These are phyloP conservation scores for Falco berigora DNA, from an alignment of 2,797 vertebrate genomes.

Conservation along the genomic window DNA sequence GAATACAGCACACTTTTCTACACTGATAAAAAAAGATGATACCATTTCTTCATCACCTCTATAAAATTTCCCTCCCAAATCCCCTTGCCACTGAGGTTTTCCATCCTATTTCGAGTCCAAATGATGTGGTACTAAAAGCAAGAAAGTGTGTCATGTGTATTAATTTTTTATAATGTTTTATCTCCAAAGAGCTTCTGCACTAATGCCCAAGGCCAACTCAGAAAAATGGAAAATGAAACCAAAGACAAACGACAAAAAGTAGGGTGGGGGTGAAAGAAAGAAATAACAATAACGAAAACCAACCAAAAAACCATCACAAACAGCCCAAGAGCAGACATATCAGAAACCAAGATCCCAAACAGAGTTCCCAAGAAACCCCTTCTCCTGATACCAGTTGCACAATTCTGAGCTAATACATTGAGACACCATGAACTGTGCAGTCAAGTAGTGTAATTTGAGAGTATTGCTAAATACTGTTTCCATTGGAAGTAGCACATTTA, in stretches of 20 bases:
- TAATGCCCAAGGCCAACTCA: background rate
- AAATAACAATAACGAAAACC: background rate
- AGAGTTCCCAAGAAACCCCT: background rate
- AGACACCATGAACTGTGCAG: background rate
- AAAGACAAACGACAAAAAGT: background rate
- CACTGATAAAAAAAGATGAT: background rate
- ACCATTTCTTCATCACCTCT: background rate
- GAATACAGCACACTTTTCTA: background rate
- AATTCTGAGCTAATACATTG: background rate
- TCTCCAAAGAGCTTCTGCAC: background rate
- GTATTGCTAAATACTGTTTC: background rate
- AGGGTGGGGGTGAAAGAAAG: background rate
- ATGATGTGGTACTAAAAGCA: background rate
- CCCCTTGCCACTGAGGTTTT: background rate
- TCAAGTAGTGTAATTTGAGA: background rate
- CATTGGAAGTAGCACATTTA: background rate
- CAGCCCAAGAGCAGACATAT: background rate
- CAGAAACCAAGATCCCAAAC: background rate
- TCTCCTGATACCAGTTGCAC: background rate
- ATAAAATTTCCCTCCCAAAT: background rate
- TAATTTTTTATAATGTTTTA: fast-evolving
- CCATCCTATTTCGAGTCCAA: background rate
- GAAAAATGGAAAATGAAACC: background rate
- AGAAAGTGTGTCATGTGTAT: background rate
- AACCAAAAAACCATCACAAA: background rate